Evolutionary conservation across 2,797 vertebrate species (phyloP).

Genomic region (Lacerta viridis): DNA sequence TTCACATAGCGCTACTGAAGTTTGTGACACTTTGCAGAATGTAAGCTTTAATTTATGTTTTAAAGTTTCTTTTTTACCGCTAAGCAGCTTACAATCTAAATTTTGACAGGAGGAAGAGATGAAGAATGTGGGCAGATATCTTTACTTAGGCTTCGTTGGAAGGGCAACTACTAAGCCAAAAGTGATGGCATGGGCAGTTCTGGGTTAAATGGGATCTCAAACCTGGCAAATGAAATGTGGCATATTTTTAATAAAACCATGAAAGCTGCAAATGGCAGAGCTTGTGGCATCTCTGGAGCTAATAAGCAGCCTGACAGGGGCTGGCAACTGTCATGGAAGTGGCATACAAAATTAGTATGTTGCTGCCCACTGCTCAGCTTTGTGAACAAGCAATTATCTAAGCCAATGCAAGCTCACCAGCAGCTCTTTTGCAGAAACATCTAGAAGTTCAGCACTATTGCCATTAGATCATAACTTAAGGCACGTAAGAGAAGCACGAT

Average conservation of each 20-base stretch:
- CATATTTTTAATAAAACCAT: not conserved
- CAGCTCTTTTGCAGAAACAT: not conserved
- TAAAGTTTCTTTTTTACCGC: too few relatives aligned
- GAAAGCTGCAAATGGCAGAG: not conserved
- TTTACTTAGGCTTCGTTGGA: not conserved
- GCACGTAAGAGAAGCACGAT: not conserved
- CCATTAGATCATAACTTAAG: not conserved
- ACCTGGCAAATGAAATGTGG: not conserved
- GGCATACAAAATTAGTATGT: not conserved
- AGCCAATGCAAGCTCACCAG: not conserved
- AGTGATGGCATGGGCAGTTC: not conserved
- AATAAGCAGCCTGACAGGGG: not conserved
- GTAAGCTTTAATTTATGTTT: too few relatives aligned
- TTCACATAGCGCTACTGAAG: not conserved
- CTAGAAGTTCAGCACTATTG: not conserved
- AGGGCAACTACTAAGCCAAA: not conserved
- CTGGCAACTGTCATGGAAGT: not conserved
- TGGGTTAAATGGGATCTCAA: not conserved
- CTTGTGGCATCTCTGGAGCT: not conserved
- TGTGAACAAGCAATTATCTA: not conserved
- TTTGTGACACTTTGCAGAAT: not conserved
- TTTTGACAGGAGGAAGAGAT: not conserved
- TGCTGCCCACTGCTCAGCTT: not conserved
- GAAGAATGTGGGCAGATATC: not conserved
- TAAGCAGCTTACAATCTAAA: not conserved